Percentiles rank a stretch among this genome's conserved stretches.
Conservation (phyloP, 2,113 vertebrate species). For the Chloebia gouldiae region DNA sequence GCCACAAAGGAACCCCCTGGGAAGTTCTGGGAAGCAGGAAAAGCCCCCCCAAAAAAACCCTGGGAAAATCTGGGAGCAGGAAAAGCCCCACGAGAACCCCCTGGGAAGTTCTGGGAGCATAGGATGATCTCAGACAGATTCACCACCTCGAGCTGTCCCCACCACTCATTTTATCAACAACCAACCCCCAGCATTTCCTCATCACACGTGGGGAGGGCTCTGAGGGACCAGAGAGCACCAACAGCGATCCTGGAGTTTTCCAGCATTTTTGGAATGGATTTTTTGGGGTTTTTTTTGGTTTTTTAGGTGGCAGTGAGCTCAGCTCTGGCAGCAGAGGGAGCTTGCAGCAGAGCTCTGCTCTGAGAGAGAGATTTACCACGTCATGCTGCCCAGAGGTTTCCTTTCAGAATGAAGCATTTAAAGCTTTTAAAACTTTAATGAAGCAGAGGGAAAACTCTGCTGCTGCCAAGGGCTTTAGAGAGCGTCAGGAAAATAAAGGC, state of each 20-base stretch:
- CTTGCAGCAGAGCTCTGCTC: not conserved
- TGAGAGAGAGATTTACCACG: not conserved
- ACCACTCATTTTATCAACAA: not conserved
- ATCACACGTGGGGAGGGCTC: not conserved
- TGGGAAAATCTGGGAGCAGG: too few relatives aligned
- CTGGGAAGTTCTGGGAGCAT: too few relatives aligned
- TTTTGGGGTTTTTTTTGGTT: too few relatives aligned
- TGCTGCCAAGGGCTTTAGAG: constrained; percentile 3
- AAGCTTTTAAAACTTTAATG: constrained; percentile 49
- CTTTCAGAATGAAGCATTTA: constrained; percentile 17
- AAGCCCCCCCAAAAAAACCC: too few relatives aligned
- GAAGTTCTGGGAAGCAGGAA: too few relatives aligned
- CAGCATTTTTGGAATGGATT: not conserved
- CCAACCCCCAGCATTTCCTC: not conserved
- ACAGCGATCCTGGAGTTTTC: accelerated
- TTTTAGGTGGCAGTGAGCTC: not conserved
- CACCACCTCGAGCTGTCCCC: not conserved
- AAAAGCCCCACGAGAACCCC: too few relatives aligned
- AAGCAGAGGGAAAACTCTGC: not conserved
- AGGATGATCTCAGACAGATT: too few relatives aligned
- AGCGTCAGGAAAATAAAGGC: not conserved
- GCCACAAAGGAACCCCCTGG: too few relatives aligned
- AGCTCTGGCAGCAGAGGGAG: constrained; percentile 42
- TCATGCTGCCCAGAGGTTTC: constrained; percentile 11
- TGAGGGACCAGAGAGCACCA: not conserved